Conservation (phyloP, 2,888 invertebrate genomes). For the Cerceris ruficornis region DNA sequence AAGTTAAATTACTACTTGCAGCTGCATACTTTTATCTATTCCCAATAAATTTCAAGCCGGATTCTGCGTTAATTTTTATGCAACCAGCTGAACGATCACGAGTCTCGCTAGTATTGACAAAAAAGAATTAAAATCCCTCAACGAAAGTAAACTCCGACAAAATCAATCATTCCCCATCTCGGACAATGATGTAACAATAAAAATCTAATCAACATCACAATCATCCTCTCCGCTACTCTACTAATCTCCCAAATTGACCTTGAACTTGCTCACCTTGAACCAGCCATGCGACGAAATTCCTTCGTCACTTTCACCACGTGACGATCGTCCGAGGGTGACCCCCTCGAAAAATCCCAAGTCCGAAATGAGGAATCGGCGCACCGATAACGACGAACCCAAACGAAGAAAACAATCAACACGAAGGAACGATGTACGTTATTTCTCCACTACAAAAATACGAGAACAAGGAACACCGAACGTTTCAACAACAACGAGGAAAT, state of each 20-base stretch:
- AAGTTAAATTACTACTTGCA: too few species aligned
- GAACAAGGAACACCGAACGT: too few species aligned
- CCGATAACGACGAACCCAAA: slow-evolving; percentile 6
- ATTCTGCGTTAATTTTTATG: too few species aligned
- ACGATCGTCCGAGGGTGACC: slow-evolving; percentile 19
- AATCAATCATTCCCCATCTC: background rate
- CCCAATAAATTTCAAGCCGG: too few species aligned
- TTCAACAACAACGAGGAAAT: slow-evolving; percentile 11
- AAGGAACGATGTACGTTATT: background rate
- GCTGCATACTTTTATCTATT: too few species aligned
- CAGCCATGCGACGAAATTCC: slow-evolving; percentile 60
- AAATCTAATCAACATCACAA: background rate
- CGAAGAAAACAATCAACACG: background rate
- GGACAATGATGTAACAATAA: background rate
- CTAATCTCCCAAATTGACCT: slow-evolving; percentile 6
- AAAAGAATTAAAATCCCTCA: background rate
- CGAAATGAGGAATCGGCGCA: background rate
- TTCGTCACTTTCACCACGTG: slow-evolving; percentile 56
- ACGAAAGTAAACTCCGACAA: background rate
- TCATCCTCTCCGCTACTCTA: background rate
- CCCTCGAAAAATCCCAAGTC: slow-evolving; percentile 6
- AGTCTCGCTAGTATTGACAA: background rate
- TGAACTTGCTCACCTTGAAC: slow-evolving; percentile 59
- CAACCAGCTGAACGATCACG: too few species aligned
- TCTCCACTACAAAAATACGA: too few species aligned